A percentile compares a stretch with the other conserved stretches of the same genome.
Evolutionary conservation across 1,140 invertebrate genomes (phyloP).

Genomic region (Archivesica marissinica): DNA sequence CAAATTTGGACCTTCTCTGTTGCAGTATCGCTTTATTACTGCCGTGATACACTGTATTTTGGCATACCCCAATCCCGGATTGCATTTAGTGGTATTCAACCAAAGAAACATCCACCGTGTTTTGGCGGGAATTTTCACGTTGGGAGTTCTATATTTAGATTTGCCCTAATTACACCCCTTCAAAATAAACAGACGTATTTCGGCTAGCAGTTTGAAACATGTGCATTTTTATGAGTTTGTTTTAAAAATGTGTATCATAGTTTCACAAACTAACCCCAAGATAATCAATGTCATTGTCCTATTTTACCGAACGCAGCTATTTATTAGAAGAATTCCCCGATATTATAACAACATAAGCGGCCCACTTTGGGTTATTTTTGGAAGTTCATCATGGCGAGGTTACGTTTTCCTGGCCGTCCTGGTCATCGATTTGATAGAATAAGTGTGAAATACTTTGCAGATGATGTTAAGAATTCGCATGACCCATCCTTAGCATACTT

Average conservation of each 20-base stretch:
- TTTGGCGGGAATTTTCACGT: constrained; percentile 41
- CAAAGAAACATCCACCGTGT: too few relatives aligned
- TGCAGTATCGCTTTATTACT: too few relatives aligned
- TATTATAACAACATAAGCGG: background rate
- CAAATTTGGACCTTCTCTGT: too few relatives aligned
- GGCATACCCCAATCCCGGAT: too few relatives aligned
- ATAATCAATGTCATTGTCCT: background rate
- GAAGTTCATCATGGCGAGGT: constrained; percentile 61
- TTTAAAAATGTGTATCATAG: background rate
- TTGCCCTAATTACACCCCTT: background rate
- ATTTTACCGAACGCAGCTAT: background rate
- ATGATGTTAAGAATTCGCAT: constrained; percentile 55
- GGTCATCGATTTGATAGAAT: constrained; percentile 58
- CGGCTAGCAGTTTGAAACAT: background rate
- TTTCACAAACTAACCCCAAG: background rate
- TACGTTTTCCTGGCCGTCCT: constrained; percentile 60
- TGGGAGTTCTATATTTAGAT: background rate
- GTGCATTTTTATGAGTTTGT: too few relatives aligned
- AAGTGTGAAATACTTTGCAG: constrained; percentile 41
- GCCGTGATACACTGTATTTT: too few relatives aligned
- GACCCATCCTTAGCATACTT: constrained; percentile 59
- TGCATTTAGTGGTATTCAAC: too few relatives aligned
- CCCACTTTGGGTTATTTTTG: constrained; percentile 49
- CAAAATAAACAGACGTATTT: background rate
- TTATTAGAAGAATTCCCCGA: background rate